Evolutionary conservation across 2,888 invertebrate genomes (phyloP).

Genomic region (Tribolium freemani): DNA sequence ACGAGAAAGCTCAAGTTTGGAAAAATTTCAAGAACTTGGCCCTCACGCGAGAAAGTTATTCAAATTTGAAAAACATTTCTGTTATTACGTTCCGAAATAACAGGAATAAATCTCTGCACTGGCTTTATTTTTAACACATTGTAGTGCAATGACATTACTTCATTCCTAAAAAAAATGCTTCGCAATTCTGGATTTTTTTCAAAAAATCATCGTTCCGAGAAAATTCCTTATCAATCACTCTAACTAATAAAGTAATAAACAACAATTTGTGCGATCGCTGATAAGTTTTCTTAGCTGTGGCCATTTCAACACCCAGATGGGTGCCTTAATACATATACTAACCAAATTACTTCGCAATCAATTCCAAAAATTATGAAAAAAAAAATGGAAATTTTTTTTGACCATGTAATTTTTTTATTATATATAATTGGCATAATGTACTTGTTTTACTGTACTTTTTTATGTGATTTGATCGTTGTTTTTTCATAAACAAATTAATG

Average conservation of each 20-base stretch:
- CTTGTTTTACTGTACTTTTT: too few relatives aligned
- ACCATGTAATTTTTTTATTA: too few relatives aligned
- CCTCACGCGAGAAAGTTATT: not conserved
- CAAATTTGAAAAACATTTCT: not conserved
- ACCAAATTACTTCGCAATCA: too few relatives aligned
- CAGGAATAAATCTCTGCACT: slow-evolving; percentile 3
- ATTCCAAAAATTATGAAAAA: too few relatives aligned
- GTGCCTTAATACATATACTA: too few relatives aligned
- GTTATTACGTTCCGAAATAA: not conserved
- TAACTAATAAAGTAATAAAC: not conserved
- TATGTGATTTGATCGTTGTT: too few relatives aligned
- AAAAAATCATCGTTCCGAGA: not conserved
- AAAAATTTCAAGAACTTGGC: not conserved
- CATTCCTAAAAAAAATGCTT: not conserved
- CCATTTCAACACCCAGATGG: too few relatives aligned
- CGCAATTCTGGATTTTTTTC: not conserved
- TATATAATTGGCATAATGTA: too few relatives aligned
- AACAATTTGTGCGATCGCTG: too few relatives aligned
- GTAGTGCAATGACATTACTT: not conserved
- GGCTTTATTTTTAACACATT: slow-evolving; percentile 8
- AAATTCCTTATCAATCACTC: not conserved
- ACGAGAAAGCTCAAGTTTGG: not conserved
- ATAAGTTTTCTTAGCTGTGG: too few relatives aligned
- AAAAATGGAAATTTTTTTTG: too few relatives aligned
- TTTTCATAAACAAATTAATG: too few relatives aligned